Percentiles rank a stretch among this genome's conserved stretches.
Conservation (phyloP, 2,113 vertebrate genomes). For the Piprites chloris region DNA sequence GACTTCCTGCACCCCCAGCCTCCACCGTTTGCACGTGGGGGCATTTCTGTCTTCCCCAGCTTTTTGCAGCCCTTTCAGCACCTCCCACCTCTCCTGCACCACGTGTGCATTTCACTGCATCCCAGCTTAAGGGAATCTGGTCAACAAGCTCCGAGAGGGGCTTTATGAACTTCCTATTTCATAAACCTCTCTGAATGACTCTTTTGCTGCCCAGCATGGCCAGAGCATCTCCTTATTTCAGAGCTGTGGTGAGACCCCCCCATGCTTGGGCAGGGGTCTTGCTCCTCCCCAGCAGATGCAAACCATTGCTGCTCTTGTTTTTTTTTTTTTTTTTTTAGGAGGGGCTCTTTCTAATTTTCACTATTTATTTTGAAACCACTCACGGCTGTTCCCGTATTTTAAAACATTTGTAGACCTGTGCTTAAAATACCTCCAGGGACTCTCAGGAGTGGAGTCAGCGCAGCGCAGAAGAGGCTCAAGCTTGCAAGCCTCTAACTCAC, state of each 20-base stretch:
- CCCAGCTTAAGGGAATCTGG: neutral
- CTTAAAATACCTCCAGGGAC: neutral
- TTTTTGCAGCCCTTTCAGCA: neutral
- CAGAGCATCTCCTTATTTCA: neutral
- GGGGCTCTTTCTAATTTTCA: neutral
- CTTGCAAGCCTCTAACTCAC: neutral
- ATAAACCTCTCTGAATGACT: slow-evolving; percentile 1
- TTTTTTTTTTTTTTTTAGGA: neutral
- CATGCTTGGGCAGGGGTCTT: neutral
- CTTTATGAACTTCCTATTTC: slow-evolving; percentile 14
- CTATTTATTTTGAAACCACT: neutral
- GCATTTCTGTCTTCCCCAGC: neutral
- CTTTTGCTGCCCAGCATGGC: neutral
- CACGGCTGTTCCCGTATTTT: neutral
- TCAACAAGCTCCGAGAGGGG: neutral
- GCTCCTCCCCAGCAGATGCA: neutral
- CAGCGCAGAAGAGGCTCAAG: neutral
- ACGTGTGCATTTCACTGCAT: neutral
- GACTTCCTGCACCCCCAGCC: neutral
- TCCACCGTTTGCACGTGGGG: neutral
- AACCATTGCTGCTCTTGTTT: neutral
- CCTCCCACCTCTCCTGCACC: neutral
- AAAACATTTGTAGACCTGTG: neutral
- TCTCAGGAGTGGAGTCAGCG: neutral
- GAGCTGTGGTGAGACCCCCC: neutral